These are phyloP conservation scores for Meteorus cinctellus DNA, from an alignment of 2,888 invertebrate species.

Conservation along the genomic window DNA sequence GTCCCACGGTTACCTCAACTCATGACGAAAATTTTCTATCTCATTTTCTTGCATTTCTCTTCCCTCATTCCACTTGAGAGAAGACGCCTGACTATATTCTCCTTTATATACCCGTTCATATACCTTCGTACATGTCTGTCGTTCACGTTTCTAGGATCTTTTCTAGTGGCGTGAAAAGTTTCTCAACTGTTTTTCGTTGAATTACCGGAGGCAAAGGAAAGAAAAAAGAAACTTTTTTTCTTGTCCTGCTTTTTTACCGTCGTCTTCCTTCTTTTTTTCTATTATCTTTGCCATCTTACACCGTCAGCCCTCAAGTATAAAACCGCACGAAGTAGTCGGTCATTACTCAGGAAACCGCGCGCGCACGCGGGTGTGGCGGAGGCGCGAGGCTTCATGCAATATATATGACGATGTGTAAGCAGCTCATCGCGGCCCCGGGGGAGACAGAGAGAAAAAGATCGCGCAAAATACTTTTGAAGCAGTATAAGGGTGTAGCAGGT, in stretches of 20 bases:
- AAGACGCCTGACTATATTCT: not conserved
- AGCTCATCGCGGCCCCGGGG: conserved; percentile 46
- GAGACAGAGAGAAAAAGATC: conserved; percentile 20
- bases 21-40: conserved; percentile 24
- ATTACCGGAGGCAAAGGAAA: conserved; percentile 38
- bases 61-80: conserved; percentile 30
- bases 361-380: conserved; percentile 21
- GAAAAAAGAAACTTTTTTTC: conserved; percentile 9
- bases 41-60: conserved; percentile 5
- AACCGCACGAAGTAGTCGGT: conserved; percentile 50
- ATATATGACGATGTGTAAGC: conserved; percentile 15
- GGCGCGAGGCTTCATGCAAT: conserved; percentile 16
- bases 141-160: conserved; percentile 37
- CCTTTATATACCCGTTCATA: not conserved
- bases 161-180: conserved; percentile 45
- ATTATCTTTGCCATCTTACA: conserved; percentile 1
- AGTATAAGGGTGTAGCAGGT: conserved; percentile 29
- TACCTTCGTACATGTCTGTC: conserved; percentile 12
- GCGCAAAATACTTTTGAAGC: conserved; percentile 34
- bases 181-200: conserved; percentile 46
- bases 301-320: conserved; percentile 8
- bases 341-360: conserved; percentile 54
- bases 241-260: not conserved
- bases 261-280: conserved; percentile 1
- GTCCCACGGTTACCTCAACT: conserved; percentile 39